Conservation (phyloP, 2,888 invertebrate genomes). For the Opisthograptis luteolata region DNA sequence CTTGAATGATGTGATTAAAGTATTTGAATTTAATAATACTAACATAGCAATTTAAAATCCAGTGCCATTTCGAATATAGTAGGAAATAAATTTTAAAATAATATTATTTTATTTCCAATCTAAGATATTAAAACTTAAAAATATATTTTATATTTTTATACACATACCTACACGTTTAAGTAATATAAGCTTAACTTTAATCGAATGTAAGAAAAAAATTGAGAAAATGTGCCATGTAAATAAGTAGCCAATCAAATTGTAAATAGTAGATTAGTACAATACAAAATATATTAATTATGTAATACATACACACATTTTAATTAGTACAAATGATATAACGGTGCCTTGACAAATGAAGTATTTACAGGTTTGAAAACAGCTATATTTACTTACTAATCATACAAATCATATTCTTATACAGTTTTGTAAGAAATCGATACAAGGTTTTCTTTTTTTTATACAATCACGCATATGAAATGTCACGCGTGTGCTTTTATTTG, state of each 20-base stretch:
- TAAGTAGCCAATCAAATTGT: conserved; percentile 51
- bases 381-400: not conserved
- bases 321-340: conserved; percentile 61
- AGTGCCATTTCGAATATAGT: conserved; percentile 41
- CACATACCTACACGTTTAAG: conserved; percentile 6
- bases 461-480: too few relatives aligned
- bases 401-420: not conserved
- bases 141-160: conserved; percentile 21
- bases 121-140: conserved; percentile 17
- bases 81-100: too few relatives aligned
- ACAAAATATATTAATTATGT: conserved; percentile 37
- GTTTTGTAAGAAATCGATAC: not conserved
- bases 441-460: not conserved
- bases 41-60: conserved; percentile 25
- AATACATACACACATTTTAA: conserved; percentile 35
- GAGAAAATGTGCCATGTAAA: conserved; percentile 76
- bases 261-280: conserved; percentile 38
- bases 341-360: conserved; percentile 54
- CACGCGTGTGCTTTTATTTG: too few relatives aligned
- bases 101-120: conserved; percentile 17
- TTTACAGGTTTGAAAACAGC: conserved; percentile 8
- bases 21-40: conserved; percentile 10
- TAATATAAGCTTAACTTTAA: not conserved
- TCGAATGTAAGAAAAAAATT: conserved; percentile 9
- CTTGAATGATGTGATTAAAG: conserved; percentile 29